Evolutionary conservation across 2,888 invertebrate genomes (phyloP).

Genomic region (Hedya salicella): DNA sequence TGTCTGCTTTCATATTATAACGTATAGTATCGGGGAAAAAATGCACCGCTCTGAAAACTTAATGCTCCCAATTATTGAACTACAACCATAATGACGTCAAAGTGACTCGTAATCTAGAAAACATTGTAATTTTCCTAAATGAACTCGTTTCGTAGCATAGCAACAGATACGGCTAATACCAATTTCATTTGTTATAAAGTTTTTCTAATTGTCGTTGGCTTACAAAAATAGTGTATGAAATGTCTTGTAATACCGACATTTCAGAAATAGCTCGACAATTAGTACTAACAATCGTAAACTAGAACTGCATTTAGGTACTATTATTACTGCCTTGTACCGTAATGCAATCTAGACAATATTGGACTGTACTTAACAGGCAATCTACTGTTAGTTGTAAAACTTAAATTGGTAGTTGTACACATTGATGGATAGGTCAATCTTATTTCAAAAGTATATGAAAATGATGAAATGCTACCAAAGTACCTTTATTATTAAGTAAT

Average conservation of each 20-base stretch:
- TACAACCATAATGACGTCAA: not conserved
- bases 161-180: not conserved
- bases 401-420: not conserved
- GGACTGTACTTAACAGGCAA: not conserved
- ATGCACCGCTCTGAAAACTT: too few relatives aligned
- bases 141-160: not conserved
- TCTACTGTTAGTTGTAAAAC: not conserved
- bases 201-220: conserved; percentile 1
- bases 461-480: too few relatives aligned
- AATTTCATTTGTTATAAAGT: conserved; percentile 1
- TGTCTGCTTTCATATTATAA: too few relatives aligned
- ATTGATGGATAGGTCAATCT: not conserved
- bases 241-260: conserved; percentile 1
- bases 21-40: too few relatives aligned
- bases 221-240: conserved; percentile 11
- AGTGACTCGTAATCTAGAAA: not conserved
- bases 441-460: not conserved
- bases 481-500: too few relatives aligned
- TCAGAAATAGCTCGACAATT: conserved; percentile 9
- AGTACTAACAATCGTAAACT: conserved; percentile 17
- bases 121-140: conserved; percentile 7
- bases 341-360: conserved; percentile 16
- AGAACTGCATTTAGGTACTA: conserved; percentile 13
- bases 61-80: not conserved
- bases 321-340: conserved; percentile 12